Evolutionary conservation across 1,140 invertebrate genomes (phyloP), one percentile per base, ranked within the genome.

Genomic region (Drosophila arawakana): DNA sequence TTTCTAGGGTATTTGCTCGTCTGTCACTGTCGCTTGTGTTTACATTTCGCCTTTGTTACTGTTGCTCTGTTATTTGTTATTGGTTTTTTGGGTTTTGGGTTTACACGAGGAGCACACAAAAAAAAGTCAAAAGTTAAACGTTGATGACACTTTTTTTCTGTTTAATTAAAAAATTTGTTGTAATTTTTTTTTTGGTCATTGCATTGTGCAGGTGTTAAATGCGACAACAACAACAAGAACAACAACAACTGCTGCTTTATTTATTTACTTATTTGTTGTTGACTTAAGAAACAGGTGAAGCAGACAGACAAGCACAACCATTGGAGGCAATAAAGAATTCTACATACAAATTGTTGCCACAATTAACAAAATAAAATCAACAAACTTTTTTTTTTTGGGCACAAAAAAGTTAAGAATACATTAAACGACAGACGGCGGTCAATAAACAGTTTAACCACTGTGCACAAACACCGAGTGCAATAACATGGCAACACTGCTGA

Each of bases 171-270:
- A 66, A 46, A 18, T 25, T 49, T 71, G 44, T 46, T 63, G 57
- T 54, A 65, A 49, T 73, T 41, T 58, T 66, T 58, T 66, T 76
- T 81, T 76, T 54, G 59, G 73, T 47, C 59, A 69, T 34, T 81
- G 74, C 79, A 80, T 39, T 72, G 62, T 49, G 67, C 78, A 80
- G 78, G 78, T 81, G 79, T 81, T 77, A 68, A 81, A 67, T 43
- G 44, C 54, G 10, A 44, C 58, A 60, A 68, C 34, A 59, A 44
- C 52, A 76, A 44, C 59, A 15, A 15, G 15, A 58, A 43, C 49
- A 39, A 34, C 66, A 37, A 72, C 78, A 81, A 63, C 59, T 78
- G 70, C 39, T 60, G 39, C 70, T 67, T 49, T 81, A 73, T 81
- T 81, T 74, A 43, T 58, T 77, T 69, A 68, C 67, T 77, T 57